Base-by-base conservation (phyloP, 2,888 invertebrate genomes). In the Lycia hirtaria region DNA sequence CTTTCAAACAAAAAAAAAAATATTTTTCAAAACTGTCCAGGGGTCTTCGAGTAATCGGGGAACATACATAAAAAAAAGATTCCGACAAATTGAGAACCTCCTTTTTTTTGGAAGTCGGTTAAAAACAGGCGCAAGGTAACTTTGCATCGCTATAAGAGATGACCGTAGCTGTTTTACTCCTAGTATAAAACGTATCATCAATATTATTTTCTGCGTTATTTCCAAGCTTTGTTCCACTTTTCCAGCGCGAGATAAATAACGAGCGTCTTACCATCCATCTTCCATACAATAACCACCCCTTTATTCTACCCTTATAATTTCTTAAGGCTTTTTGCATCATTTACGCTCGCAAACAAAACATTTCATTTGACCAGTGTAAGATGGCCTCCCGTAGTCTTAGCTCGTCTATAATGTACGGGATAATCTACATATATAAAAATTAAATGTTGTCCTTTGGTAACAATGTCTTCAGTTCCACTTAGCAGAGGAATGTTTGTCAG, bases 251-350 rank as follows among this genome's bases (percentile, higher is more conserved):
- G 53, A 67, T 67, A 65, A 69, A 72, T 67, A 71, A 68, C 50
- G 56, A 57, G 63, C 53, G 51, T 56, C 64, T 61, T 57, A 45
- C 67, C 70, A 74, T 74, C 69, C 69, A 71, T 72, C 71, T 70
- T 72, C 60, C 43, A 64, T 64, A 73, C 71, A 73, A 72, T 70
- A 63, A 63, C 63, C 55, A 33, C 58, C 57, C 51, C 61, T 68
- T 68, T 64, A 64, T 61, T 56, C 69, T 63, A 64, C 66, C 69
- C 64, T 69, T 71, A 70, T 72, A 72, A 74, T 76, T 75, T 76
- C 76, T 76, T 78, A 71, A 73, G 70, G 71, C 73, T 76, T 78
- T 73, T 73, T 72, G 72, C 75, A 70, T 74, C 77, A 76, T 78
- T 77, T 75, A 73, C 74, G 72, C 59, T 59, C 17, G 45, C 37